Percentiles rank a stretch among this genome's conserved stretches.
phyloP scores from a whole-genome alignment of 2,888 invertebrate species.

The Tipula vernalis region DNA sequence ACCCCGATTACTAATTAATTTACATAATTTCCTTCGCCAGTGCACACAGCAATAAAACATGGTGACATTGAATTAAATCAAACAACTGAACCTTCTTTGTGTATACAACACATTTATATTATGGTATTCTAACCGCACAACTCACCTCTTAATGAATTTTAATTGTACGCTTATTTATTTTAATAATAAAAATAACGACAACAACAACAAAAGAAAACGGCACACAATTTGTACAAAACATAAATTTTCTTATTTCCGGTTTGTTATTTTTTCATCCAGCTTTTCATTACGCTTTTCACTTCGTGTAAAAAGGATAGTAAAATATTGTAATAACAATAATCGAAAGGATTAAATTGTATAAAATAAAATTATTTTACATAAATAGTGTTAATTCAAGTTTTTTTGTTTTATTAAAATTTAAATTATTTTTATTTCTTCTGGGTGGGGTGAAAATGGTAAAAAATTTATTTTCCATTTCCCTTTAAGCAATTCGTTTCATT shows the following conservation, averaged over 20 bases:
- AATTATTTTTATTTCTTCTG: background rate
- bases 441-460: background rate
- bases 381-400: background rate
- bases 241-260: background rate
- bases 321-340: background rate
- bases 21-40: too few relatives aligned
- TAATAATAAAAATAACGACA: background rate
- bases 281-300: background rate
- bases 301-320: background rate
- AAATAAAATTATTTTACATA: background rate
- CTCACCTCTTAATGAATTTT: background rate
- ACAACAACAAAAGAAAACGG: background rate
- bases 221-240: background rate
- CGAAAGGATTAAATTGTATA: background rate
- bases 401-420: background rate
- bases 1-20: too few relatives aligned
- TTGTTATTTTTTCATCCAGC: background rate
- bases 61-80: background rate
- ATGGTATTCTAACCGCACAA: background rate
- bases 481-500: background rate
- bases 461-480: background rate
- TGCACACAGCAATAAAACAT: too few relatives aligned
- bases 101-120: too few relatives aligned
- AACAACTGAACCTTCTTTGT: background rate
- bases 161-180: background rate